A percentile compares a stretch with the other conserved stretches of the same genome.
Conservation (phyloP, 2,797 vertebrate species). For the Trichosurus vulpecula region DNA sequence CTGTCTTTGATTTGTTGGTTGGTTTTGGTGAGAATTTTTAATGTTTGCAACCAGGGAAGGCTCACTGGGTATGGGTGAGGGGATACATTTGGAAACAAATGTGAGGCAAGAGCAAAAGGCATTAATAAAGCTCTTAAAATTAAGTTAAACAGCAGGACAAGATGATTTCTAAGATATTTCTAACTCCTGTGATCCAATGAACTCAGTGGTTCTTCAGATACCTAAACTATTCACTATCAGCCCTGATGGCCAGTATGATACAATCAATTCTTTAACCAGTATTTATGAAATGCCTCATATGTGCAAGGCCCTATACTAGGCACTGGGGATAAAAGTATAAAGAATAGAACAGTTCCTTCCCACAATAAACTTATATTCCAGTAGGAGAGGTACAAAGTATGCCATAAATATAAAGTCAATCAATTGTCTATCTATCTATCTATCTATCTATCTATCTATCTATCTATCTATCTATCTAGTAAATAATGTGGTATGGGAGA, state of each 20-base stretch:
- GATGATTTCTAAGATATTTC: no score
- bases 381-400: neutral
- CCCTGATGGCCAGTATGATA: neutral
- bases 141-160: neutral
- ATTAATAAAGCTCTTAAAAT: no score
- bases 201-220: neutral
- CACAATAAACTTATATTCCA: neutral
- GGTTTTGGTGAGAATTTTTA: neutral
- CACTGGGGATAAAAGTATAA: neutral
- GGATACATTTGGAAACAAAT: neutral
- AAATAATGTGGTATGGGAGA: neutral
- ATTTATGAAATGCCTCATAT: neutral
- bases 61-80: neutral
- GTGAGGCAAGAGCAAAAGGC: neutral
- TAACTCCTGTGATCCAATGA: neutral
- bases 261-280: no score
- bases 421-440: neutral
- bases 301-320: neutral
- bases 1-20: neutral
- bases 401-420: neutral
- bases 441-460: accelerated
- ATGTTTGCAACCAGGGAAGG: neutral
- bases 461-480: no score
- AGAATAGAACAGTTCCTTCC: neutral
- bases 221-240: neutral